These are phyloP conservation scores for Dugesia japonica DNA, from an alignment of 2,888 invertebrate genomes.

Conservation along the genomic window DNA sequence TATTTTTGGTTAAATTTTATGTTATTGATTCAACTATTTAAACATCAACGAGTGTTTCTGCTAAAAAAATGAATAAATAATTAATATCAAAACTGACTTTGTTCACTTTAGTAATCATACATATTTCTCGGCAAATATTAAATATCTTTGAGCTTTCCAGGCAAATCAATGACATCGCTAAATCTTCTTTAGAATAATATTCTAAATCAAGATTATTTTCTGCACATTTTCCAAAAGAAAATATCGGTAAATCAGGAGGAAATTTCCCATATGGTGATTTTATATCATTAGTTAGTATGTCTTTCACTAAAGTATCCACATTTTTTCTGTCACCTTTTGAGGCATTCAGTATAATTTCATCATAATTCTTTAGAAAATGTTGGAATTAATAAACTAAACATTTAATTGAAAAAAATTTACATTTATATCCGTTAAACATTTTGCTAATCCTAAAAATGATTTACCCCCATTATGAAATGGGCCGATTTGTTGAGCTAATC, in stretches of 20 bases:
- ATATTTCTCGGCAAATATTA: neutral
- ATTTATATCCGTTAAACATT: neutral
- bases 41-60: too few relatives aligned
- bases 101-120: neutral
- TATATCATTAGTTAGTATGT: neutral
- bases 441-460: constrained; percentile 1
- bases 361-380: neutral
- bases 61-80: neutral
- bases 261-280: constrained; percentile 21
- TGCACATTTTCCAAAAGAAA: constrained; percentile 7
- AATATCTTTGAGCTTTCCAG: neutral
- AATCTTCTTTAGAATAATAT: neutral
- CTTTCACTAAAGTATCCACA: neutral
- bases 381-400: too few relatives aligned
- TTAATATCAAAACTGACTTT: neutral
- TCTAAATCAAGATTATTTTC: neutral
- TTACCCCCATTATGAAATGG: neutral
- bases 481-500: neutral
- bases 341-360: neutral
- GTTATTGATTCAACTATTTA: too few relatives aligned
- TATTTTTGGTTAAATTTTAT: too few relatives aligned
- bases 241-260: neutral
- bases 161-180: neutral
- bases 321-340: neutral
- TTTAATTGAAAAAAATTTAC: neutral